A percentile compares a stretch with the other conserved stretches of the same genome.
phyloP scores from a whole-genome alignment of 2,113 vertebrate genomes.

The Cyprichromis sp. region DNA sequence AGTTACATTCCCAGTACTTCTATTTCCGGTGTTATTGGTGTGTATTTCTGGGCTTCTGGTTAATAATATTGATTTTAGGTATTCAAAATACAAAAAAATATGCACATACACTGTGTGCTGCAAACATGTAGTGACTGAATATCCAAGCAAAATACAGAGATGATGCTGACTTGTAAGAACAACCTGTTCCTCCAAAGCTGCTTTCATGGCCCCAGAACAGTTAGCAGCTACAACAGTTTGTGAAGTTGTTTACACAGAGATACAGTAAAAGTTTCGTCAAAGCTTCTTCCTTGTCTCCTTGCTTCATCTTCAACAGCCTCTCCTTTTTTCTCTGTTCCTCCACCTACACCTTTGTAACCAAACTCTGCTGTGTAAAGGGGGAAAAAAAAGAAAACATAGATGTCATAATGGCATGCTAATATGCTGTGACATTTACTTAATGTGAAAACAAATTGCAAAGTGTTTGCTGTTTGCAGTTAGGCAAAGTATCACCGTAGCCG shows the following conservation, averaged over 20 bases:
- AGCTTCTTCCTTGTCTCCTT: not conserved
- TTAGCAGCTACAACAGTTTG: constrained; percentile 28
- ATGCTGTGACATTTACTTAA: constrained; percentile 60
- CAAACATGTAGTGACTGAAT: not conserved
- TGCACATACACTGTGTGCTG: not conserved
- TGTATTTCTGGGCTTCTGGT: constrained; percentile 5
- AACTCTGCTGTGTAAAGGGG: not conserved
- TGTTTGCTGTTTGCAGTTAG: constrained; percentile 46
- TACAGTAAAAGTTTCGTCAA: constrained; percentile 13
- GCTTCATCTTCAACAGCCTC: not conserved
- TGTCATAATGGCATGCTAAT: constrained; percentile 38
- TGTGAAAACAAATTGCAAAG: constrained; percentile 48
- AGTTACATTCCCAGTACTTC: not conserved
- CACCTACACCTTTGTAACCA: not conserved
- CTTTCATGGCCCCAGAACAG: not conserved
- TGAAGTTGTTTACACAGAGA: constrained; percentile 14
- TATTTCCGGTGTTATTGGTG: not conserved
- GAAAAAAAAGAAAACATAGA: not conserved
- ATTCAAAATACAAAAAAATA: not conserved
- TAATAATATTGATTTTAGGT: constrained; percentile 9
- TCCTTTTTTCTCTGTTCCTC: not conserved
- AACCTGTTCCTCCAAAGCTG: constrained; percentile 7
- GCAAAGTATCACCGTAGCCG: constrained; percentile 8
- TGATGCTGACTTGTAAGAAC: not conserved
- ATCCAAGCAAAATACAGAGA: not conserved